These are phyloP conservation scores for Spodoptera exigua DNA, from an alignment of 2,888 invertebrate genomes.

Conservation along the genomic window DNA sequence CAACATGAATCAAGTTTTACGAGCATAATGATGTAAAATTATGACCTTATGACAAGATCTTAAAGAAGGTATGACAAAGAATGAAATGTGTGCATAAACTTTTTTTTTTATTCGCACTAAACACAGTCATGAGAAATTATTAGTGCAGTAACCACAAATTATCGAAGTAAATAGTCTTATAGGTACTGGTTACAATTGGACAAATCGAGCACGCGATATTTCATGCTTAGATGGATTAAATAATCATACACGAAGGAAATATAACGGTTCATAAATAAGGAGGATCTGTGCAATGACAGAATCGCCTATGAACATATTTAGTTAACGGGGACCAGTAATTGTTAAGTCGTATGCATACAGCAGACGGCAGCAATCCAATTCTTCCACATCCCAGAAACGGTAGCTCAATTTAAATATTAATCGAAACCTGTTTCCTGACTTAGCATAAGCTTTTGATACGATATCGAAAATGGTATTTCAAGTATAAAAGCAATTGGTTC, in stretches of 20 bases:
- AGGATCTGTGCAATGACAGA: conserved; percentile 58
- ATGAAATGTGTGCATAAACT: no score
- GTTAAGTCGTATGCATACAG: conserved; percentile 29
- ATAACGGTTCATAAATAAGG: conserved; percentile 68
- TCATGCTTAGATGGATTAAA: conserved; percentile 60
- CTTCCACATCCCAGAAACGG: conserved; percentile 24
- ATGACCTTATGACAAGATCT: neutral
- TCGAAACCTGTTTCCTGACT: conserved; percentile 54
- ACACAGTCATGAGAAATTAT: conserved; percentile 5
- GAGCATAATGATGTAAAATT: neutral
- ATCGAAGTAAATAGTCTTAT: conserved; percentile 21
- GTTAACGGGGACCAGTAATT: conserved; percentile 64
- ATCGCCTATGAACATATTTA: conserved; percentile 61
- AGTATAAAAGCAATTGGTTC: conserved; percentile 12
- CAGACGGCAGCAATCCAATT: conserved; percentile 18
- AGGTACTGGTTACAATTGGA: conserved; percentile 40
- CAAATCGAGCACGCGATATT: conserved; percentile 62
- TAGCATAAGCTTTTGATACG: conserved; percentile 33
- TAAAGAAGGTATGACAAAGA: neutral
- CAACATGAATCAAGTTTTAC: conserved; percentile 13
- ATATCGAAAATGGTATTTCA: conserved; percentile 17
- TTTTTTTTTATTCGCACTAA: no score
- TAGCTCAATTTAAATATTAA: conserved; percentile 53
- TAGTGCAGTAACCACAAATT: conserved; percentile 22
- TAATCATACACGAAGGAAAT: conserved; percentile 61